Base-by-base conservation (phyloP, 2,113 vertebrate genomes). In the Corvus moneduloides region DNA sequence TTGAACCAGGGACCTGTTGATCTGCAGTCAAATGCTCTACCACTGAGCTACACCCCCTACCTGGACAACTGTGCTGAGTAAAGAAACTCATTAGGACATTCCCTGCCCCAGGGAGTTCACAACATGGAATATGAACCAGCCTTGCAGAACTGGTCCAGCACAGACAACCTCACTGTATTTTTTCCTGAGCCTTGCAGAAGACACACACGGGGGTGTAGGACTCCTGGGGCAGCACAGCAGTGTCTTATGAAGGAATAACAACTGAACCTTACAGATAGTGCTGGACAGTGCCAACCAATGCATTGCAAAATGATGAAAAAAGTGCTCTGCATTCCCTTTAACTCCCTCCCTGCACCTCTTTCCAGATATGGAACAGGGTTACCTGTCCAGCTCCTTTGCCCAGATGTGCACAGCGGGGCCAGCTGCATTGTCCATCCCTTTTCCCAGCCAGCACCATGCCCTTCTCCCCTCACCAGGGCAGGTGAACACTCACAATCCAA, bases 21-120 rank as follows among this genome's bases (percentile, higher is more conserved):
- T 97, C 97, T 98, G 97, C 96, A 98, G 97, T 98, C 97, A 98
- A 97, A 97, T 98, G 97, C 97, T 98, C 97, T 98, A 20, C 97
- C 98, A 95, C 96, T 97, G 97, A 97, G 97, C 96, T 98, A 98
- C 87, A 97, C 97, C 97, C 97, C 89, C 89, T 55, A 1, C 16
- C 43, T 71, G 8, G 21, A 1, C 1, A 41, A 0, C 1, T 0
- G 0, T 3, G 0, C 0, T 22, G 11, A 13, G 6, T 4, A 81
- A 89, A 37, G 16, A 91, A 78, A 56, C 7, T 2, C 39, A 59
- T 83, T 37, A 77, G 59, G 23, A 33, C 76, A 32, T 69, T 82
- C 49, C n/a, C 73, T 82, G 69, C 80, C 84, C 44, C 12, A 26
- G 58, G 58, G 68, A 74, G 18, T 28, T 89, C 72, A 55, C 22